Base-by-base conservation (phyloP, 2,113 vertebrate species). In the Pristiophorus japonicus region DNA sequence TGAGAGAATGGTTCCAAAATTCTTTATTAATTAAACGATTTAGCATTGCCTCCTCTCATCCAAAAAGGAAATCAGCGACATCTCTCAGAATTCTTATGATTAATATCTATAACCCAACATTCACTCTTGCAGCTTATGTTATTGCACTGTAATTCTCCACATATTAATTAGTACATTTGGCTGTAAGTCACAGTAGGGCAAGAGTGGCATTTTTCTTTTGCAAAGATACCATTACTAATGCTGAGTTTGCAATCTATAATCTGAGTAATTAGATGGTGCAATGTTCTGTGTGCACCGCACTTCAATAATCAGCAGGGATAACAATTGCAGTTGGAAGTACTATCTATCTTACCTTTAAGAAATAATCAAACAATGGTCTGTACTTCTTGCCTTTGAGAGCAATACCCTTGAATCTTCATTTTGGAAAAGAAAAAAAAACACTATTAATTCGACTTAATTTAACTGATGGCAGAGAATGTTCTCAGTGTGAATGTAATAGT, bases 291-390 rank as follows among this genome's bases (percentile, higher is more conserved):
- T 27, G 10, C 24, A 18, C 30, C 16, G 20, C 45, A 27, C 38
- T 12, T 67, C 66, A 94, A 94, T 94, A 45, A 47, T 94, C 66
- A 70, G 3, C 65, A 73, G 1, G 24, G 45, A 51, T 47, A 59
- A 12, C 24, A 73, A 34, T 30, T 70, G 10, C 42, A 84, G 38
- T 62, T 81, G 30, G n/a, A 51, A 47, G 84, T 30, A 81, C 11
- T 78, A 0, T 95, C 73, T 7, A 95, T 0, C 95, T 97, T 97
- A 99, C 99, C 98, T 98, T 97, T 96, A 98, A 96, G 97, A 99
- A 99, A 97, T 99, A 99, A 1, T 97, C 97, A 96, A 99, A 99
- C 63, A 99, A 97, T 30, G 99, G 99, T 96, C 97, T 98, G 96
- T 99, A 99, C 93, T 97, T 98, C 97, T 98, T 99, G 96, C 99